phyloP scores from a whole-genome alignment of 2,888 invertebrate genomes.

The Andrena fulva region DNA sequence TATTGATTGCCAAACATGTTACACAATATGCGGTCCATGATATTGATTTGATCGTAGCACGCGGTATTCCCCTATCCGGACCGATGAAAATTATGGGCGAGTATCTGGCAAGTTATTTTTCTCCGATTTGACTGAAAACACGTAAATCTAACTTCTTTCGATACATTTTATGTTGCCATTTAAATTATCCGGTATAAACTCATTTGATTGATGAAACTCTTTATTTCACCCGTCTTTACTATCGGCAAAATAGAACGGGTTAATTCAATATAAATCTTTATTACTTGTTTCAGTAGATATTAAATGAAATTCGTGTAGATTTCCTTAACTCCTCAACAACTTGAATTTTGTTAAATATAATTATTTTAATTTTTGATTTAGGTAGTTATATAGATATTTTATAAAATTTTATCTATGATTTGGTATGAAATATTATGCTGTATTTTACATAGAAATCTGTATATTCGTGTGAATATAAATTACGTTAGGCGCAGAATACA shows the following conservation, averaged over 20 bases:
- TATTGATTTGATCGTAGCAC: conserved; percentile 33
- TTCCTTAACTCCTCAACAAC: not conserved
- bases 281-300: not conserved
- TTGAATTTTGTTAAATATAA: not conserved
- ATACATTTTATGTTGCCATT: not conserved
- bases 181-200: not conserved
- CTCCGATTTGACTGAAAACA: too few species aligned
- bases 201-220: not conserved
- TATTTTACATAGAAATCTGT: not conserved
- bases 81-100: not conserved
- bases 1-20: conserved; percentile 52
- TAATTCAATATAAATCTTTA: not conserved
- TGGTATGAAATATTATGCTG: too few species aligned
- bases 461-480: not conserved
- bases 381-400: not conserved
- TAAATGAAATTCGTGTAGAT: not conserved
- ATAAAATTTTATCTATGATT: not conserved
- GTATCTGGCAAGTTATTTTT: not conserved
- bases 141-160: not conserved
- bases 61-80: not conserved
- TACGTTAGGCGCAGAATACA: too few species aligned
- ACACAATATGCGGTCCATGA: conserved; percentile 35
- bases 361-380: not conserved
- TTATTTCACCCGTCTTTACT: not conserved
- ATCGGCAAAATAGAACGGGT: not conserved